These are phyloP conservation scores for Napeogenes sylphis DNA, from an alignment of 2,888 invertebrate genomes.

Conservation along the genomic window DNA sequence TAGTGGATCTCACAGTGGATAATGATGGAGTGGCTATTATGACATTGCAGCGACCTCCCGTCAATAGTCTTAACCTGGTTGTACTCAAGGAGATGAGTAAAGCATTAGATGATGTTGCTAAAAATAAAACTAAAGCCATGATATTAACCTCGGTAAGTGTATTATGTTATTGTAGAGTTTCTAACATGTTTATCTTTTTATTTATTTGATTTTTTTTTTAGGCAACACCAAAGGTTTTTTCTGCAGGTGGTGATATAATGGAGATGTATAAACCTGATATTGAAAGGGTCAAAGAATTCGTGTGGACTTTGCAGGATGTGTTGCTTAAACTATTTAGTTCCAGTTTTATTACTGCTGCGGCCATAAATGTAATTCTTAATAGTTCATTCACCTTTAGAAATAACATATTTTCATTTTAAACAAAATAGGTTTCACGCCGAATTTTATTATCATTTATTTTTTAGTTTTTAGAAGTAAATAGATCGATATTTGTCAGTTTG, in stretches of 20 bases:
- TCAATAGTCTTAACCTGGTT: constrained; percentile 88
- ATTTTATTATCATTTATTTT: no score
- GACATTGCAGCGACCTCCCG: constrained; percentile 86
- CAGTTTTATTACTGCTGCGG: constrained; percentile 85
- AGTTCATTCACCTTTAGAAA: no score
- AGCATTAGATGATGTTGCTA: constrained; percentile 81
- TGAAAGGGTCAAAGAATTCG: constrained; percentile 82
- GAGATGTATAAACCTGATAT: constrained; percentile 87
- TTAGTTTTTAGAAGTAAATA: no score
- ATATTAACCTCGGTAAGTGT: constrained; percentile 88
- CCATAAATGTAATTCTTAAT: constrained; percentile 83
- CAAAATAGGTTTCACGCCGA: no score
- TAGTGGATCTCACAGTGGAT: constrained; percentile 79
- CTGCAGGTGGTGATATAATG: constrained; percentile 76
- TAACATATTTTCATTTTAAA: background rate
- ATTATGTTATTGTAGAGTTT: background rate
- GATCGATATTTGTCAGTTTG: no score
- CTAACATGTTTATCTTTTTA: background rate
- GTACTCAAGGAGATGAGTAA: constrained; percentile 80
- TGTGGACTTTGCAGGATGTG: constrained; percentile 86
- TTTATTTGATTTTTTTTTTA: constrained; percentile 40
- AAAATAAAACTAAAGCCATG: constrained; percentile 83
- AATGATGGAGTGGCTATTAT: constrained; percentile 84
- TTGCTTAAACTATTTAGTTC: constrained; percentile 88
- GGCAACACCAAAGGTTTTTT: constrained; percentile 85